phyloP scores from a whole-genome alignment of 2,797 vertebrate genomes.

The Ispidina lecontei region DNA sequence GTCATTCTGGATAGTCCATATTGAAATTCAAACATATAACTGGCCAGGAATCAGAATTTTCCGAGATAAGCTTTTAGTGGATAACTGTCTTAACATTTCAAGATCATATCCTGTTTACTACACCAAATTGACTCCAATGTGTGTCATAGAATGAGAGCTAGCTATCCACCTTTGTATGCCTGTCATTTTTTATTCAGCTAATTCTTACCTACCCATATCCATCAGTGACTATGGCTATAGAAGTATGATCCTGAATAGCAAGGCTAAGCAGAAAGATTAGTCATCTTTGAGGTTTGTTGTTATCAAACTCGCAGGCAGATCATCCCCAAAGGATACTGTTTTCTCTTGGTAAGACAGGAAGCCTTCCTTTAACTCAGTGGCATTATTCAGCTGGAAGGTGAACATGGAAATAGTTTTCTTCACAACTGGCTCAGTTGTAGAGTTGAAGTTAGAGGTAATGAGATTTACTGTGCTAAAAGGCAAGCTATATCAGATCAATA shows the following conservation, averaged over 20 bases:
- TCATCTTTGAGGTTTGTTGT: neutral
- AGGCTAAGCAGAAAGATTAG: neutral
- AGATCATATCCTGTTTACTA: neutral
- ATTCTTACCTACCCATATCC: neutral
- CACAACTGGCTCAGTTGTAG: neutral
- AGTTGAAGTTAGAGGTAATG: neutral
- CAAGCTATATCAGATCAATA: neutral
- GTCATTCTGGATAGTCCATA: neutral
- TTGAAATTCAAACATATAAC: neutral
- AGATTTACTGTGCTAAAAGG: neutral
- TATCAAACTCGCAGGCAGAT: neutral
- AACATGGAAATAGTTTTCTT: neutral
- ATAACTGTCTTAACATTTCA: neutral
- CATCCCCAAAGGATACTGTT: neutral
- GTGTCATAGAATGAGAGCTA: neutral
- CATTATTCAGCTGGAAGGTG: neutral
- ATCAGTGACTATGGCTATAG: neutral
- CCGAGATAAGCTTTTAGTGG: neutral
- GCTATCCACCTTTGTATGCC: neutral
- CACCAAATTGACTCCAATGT: neutral
- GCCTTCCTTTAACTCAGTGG: fast-evolving
- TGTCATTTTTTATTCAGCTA: neutral
- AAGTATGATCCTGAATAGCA: neutral
- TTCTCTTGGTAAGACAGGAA: neutral
- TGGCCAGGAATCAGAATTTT: neutral